phyloP scores from a whole-genome alignment of 2,113 vertebrate genomes.

The Ptilonorhynchus violaceus region DNA sequence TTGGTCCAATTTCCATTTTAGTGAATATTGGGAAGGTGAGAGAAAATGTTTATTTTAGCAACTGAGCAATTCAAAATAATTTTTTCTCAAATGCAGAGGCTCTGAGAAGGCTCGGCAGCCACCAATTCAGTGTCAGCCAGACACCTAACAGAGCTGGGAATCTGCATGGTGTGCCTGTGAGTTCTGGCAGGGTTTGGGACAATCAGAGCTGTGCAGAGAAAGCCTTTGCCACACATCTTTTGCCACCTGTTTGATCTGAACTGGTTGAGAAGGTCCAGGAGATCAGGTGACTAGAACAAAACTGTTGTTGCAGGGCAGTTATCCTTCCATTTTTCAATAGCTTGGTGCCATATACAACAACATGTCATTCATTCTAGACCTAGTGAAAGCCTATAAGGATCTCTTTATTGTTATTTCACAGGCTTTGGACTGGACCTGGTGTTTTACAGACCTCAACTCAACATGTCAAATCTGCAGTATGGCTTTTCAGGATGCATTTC shows the following conservation, averaged over 20 bases:
- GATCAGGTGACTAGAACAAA: neutral
- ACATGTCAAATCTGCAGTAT: neutral
- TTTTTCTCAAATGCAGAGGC: neutral
- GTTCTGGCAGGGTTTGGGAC: neutral
- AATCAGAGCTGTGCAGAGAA: neutral
- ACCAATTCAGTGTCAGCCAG: neutral
- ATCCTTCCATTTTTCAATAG: neutral
- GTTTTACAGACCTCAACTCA: neutral
- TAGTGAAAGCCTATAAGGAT: neutral
- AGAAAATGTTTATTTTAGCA: slow-evolving; percentile 27
- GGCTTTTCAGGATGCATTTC: neutral
- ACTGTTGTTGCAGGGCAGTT: neutral
- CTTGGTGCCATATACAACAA: neutral
- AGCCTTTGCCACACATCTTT: neutral
- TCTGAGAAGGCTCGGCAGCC: neutral
- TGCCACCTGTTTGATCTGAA: neutral
- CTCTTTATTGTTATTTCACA: neutral
- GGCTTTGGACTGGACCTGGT: neutral
- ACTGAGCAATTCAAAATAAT: neutral
- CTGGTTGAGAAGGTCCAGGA: neutral
- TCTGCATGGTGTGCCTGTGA: fast-evolving
- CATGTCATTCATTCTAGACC: neutral
- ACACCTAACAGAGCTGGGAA: neutral
- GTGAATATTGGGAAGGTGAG: neutral
- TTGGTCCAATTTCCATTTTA: slow-evolving; percentile 27